Conservation (phyloP, 2,797 vertebrate species). For the Linurgus olivaceus region DNA sequence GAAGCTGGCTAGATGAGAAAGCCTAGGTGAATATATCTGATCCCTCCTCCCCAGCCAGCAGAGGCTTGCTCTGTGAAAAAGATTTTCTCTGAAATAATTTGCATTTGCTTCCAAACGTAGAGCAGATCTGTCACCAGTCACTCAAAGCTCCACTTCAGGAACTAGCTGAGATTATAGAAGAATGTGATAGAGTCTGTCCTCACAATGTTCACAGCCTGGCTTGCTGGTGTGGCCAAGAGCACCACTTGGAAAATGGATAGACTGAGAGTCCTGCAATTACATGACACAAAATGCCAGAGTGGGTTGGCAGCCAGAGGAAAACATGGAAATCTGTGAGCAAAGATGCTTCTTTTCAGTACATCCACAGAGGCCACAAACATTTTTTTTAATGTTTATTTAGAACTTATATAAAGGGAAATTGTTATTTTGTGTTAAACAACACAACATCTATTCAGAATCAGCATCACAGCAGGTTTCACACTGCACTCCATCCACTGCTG, state of each 20-base stretch:
- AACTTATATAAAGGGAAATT: neutral
- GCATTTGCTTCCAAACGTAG: constrained; percentile 35
- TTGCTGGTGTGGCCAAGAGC: neutral
- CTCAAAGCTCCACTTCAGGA: neutral
- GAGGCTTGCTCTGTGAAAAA: constrained; percentile 45
- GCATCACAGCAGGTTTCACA: neutral
- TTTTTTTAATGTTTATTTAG: neutral
- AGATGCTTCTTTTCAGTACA: neutral
- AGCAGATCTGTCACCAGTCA: constrained; percentile 35
- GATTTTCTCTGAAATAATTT: constrained; percentile 47
- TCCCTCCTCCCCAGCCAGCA: constrained; percentile 38
- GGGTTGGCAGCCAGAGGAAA: neutral
- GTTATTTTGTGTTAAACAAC: neutral
- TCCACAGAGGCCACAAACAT: neutral
- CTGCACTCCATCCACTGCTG: neutral
- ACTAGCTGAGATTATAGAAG: neutral
- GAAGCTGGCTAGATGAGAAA: constrained; percentile 46
- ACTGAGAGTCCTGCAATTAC: no score
- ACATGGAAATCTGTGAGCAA: neutral
- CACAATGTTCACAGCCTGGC: neutral
- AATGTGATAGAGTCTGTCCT: neutral
- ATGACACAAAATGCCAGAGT: neutral
- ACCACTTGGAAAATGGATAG: neutral
- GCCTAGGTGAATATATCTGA: constrained; percentile 53
- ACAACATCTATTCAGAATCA: neutral